A percentile compares a stretch with the other conserved stretches of the same genome.
Evolutionary conservation across 2,113 vertebrate species (phyloP).

Genomic region (Coryphaenoides rupestris): DNA sequence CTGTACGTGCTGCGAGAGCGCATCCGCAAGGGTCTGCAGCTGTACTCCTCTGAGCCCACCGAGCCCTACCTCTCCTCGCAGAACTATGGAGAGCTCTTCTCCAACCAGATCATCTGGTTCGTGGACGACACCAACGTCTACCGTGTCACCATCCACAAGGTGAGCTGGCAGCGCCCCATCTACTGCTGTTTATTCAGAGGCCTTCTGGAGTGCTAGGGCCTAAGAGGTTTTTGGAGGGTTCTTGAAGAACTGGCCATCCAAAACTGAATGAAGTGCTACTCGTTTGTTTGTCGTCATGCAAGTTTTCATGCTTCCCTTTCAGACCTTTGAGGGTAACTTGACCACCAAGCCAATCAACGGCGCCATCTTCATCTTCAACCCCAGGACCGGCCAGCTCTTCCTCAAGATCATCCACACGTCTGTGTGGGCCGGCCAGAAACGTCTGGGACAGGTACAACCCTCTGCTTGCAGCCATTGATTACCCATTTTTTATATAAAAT

Average conservation of each 20-base stretch:
- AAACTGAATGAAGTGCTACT: neutral
- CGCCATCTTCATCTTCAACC: slow-evolving; percentile 99
- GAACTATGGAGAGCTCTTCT: slow-evolving; percentile 99
- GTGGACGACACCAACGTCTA: slow-evolving; percentile 99
- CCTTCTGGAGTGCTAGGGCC: neutral
- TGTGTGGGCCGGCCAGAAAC: slow-evolving; percentile 98
- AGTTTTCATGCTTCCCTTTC: neutral
- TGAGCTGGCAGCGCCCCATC: slow-evolving; percentile 48
- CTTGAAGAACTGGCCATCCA: neutral
- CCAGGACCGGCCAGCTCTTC: slow-evolving; percentile 97
- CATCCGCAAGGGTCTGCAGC: slow-evolving; percentile 95
- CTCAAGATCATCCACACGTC: slow-evolving; percentile 99
- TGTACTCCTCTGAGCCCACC: slow-evolving; percentile 97
- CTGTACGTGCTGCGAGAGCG: slow-evolving; percentile 95
- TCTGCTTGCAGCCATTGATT: neutral
- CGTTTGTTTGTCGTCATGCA: neutral
- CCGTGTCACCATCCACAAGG: slow-evolving; percentile 98
- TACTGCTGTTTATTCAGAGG: neutral
- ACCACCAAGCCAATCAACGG: slow-evolving; percentile 99
- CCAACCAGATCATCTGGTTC: slow-evolving; percentile 99
- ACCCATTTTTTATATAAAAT: neutral
- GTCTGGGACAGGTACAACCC: slow-evolving; percentile 87
- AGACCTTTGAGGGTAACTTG: slow-evolving; percentile 99
- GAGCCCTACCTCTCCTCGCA: slow-evolving; percentile 98
- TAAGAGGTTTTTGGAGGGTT: neutral